Conservation (phyloP, 2,113 vertebrate species). For the Sebastes schlegelii region DNA sequence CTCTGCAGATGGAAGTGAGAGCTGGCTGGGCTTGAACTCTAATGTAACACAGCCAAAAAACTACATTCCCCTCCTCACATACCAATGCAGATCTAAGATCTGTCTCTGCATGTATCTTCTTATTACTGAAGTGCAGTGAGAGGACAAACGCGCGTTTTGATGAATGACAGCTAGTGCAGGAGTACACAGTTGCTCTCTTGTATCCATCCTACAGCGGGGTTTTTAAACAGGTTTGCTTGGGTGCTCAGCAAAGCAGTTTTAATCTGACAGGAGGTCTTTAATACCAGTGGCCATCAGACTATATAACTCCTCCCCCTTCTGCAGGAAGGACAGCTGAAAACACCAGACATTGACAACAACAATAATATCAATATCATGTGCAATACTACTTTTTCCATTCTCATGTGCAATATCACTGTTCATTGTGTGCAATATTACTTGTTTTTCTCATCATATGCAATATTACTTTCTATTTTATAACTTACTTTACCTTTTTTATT, state of each 20-base stretch:
- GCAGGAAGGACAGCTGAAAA: no score
- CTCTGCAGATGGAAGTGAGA: slow-evolving; percentile 59
- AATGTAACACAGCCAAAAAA: slow-evolving; percentile 50
- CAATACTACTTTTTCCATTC: no score
- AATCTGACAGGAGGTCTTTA: no score
- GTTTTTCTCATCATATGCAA: no score
- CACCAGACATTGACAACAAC: no score
- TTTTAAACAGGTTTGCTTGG: slow-evolving; percentile 13
- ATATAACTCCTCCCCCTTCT: no score
- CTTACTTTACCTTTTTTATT: no score
- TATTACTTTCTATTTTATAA: no score
- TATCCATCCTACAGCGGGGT: neutral
- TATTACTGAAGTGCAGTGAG: slow-evolving; percentile 36
- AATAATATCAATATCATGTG: no score
- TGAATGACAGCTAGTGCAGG: slow-evolving; percentile 51
- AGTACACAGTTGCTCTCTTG: neutral
- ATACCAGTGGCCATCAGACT: no score
- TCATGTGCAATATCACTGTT: no score
- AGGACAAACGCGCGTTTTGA: slow-evolving; percentile 32
- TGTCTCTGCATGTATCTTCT: slow-evolving; percentile 77
- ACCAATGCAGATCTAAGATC: slow-evolving; percentile 75
- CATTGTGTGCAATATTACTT: no score
- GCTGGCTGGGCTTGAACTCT: slow-evolving; percentile 62
- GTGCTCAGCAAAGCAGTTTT: slow-evolving; percentile 4
- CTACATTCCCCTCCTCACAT: slow-evolving; percentile 63